These are phyloP conservation scores for Sterna hirundo DNA, from an alignment of 2,113 vertebrate genomes.

Conservation along the genomic window DNA sequence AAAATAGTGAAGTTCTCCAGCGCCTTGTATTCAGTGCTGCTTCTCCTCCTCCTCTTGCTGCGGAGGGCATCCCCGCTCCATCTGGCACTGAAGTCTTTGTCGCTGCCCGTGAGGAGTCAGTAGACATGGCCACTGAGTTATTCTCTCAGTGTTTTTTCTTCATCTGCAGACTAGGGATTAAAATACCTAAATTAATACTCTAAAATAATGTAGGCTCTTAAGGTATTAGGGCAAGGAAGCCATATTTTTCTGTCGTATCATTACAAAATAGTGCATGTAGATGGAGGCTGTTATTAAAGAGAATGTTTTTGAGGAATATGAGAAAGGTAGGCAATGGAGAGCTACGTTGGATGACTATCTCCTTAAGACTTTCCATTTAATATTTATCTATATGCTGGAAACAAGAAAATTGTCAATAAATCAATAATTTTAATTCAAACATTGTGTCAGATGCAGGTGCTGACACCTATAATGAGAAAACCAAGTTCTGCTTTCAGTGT, in stretches of 20 bases:
- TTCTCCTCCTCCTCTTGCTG: neutral
- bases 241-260: neutral
- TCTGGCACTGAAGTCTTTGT: neutral
- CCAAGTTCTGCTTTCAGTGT: neutral
- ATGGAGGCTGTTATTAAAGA: neutral
- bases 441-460: neutral
- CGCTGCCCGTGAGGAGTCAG: neutral
- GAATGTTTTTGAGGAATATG: neutral
- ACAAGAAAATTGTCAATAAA: neutral
- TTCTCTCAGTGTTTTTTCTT: neutral
- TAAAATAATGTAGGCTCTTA: neutral
- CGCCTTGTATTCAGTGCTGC: neutral
- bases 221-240: neutral
- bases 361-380: neutral
- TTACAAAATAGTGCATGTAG: neutral
- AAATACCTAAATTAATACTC: neutral
- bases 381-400: neutral
- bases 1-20: neutral
- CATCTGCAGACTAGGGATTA: neutral
- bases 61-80: neutral
- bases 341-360: neutral
- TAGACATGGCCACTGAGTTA: accelerated
- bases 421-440: neutral
- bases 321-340: neutral
- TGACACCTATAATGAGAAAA: neutral